Conservation (phyloP, 1,140 invertebrate genomes). For the Gryllus bimaculatus region DNA sequence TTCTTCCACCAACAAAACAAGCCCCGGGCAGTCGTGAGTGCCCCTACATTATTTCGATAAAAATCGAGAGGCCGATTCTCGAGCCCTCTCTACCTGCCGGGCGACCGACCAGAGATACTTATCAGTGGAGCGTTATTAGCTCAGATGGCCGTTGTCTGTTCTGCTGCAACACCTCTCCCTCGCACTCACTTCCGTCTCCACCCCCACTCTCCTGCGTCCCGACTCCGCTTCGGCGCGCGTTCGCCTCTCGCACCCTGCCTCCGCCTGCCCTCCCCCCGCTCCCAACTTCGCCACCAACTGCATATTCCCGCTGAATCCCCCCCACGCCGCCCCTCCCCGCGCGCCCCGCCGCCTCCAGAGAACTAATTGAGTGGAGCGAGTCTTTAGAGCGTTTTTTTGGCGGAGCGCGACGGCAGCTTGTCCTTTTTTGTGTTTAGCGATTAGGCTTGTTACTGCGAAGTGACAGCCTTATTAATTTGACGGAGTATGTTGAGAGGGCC, state of each 20-base stretch:
- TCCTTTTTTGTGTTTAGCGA: conserved; percentile 19
- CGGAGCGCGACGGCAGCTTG: neutral
- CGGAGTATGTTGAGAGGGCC: conserved; percentile 15
- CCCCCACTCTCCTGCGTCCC: neutral
- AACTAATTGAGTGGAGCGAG: conserved; percentile 22
- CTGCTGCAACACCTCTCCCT: too few relatives aligned
- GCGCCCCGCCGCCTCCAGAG: conserved; percentile 8
- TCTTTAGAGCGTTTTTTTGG: conserved; percentile 17
- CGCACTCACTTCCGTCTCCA: too few relatives aligned
- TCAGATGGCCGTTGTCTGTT: neutral
- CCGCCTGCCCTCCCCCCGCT: too few relatives aligned
- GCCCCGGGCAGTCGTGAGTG: neutral
- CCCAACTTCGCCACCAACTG: too few relatives aligned
- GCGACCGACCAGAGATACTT: neutral
- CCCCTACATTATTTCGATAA: neutral
- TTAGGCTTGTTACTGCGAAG: conserved; percentile 23
- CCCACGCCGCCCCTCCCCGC: too few relatives aligned
- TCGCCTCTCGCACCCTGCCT: neutral
- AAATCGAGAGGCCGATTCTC: neutral
- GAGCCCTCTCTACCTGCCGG: neutral
- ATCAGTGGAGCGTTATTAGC: neutral
- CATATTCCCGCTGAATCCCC: too few relatives aligned
- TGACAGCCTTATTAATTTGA: conserved; percentile 24
- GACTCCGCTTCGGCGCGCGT: neutral
- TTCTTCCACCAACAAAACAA: too few relatives aligned